Percentiles rank a stretch among this genome's conserved stretches.
Evolutionary conservation across 2,797 vertebrate species (phyloP).

Genomic region (Meda fulgida): DNA sequence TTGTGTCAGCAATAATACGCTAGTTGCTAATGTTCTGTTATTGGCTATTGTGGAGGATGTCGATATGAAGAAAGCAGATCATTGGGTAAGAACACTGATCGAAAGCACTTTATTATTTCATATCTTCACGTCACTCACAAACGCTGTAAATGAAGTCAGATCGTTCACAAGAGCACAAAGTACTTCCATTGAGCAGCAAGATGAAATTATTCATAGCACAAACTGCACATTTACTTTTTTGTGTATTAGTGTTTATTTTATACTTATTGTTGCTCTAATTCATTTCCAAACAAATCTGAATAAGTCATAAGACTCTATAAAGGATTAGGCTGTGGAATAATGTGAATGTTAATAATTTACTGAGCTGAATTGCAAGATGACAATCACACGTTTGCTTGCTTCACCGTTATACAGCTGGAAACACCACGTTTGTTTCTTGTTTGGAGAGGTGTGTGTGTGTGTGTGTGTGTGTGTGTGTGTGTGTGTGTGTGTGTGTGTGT

Average conservation of each 20-base stretch:
- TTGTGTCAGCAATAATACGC: constrained; percentile 33
- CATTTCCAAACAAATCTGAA: neutral
- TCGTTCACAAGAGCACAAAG: constrained; percentile 12
- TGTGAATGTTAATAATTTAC: constrained; percentile 25
- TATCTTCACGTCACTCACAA: constrained; percentile 22
- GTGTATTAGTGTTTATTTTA: neutral
- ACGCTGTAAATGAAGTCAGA: neutral
- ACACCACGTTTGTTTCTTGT: constrained; percentile 57
- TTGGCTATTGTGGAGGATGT: constrained; percentile 47
- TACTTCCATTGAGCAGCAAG: neutral
- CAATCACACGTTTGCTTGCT: constrained; percentile 27
- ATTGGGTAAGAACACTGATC: constrained; percentile 48
- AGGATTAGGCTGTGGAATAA: neutral
- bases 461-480: too few relatives aligned
- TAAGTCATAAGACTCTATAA: neutral
- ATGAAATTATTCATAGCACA: neutral
- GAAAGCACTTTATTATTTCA: constrained; percentile 40
- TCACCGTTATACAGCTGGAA: constrained; percentile 57
- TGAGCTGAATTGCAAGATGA: constrained; percentile 31
- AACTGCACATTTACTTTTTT: neutral
- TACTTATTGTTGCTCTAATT: neutral
- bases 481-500: too few relatives aligned
- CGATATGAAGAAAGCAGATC: constrained; percentile 23
- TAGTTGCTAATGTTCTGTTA: constrained; percentile 43
- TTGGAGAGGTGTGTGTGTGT: neutral